Evolutionary conservation across 23 tunicate genomes (phyloP).

Genomic region (Styela clava): DNA sequence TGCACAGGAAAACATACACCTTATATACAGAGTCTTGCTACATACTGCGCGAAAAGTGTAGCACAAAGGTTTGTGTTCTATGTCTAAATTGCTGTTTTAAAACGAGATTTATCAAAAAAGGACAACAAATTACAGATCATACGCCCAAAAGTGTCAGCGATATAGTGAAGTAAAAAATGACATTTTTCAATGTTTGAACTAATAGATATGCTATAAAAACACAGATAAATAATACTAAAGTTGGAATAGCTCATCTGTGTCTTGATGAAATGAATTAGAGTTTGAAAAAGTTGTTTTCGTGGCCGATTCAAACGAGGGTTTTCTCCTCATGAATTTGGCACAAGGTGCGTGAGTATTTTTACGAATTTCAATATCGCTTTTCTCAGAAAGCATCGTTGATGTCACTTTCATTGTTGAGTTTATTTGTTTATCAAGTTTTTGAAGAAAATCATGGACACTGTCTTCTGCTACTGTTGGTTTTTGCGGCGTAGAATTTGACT

Average conservation of each 20-base stretch:
- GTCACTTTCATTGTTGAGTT: neutral
- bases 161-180: no score
- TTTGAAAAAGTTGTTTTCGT: conserved; percentile 2
- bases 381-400: conserved; percentile 17
- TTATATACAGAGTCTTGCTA: no score
- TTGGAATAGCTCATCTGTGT: conserved; percentile 1
- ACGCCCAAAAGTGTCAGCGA: no score
- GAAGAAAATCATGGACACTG: conserved; percentile 14
- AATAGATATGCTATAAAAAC: no score
- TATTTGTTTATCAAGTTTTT: conserved; percentile 26
- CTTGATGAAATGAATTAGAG: conserved; percentile 14
- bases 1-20: no score
- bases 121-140: no score
- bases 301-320: neutral
- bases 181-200: no score
- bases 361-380: neutral
- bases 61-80: no score
- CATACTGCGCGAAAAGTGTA: no score
- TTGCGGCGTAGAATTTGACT: neutral
- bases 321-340: neutral
- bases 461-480: neutral
- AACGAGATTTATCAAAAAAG: no score
- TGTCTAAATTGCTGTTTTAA: no score
- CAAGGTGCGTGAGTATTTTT: neutral
- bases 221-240: neutral